Conservation (phyloP, 2,113 vertebrate species). For the Mus musculus region GRCm39 chr10:91353501-91354000, state of each 20-base stretch:
- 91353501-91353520: conserved; percentile 60
- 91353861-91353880: not conserved
- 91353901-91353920: not conserved
- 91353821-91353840: conserved; percentile 8
- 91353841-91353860: conserved; percentile 53
- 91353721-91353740: conserved; percentile 1
- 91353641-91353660: not conserved
- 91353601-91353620: conserved; percentile 35
- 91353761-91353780: conserved; percentile 45
- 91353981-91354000: not conserved
- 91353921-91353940: not conserved
- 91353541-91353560: rapidly evolving
- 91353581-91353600: conserved; percentile 45
- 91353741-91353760: not conserved
- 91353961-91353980: not conserved
- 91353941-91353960: not conserved
- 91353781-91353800: conserved; percentile 48
- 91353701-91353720: not conserved
- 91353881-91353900: not conserved
- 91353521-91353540: conserved; percentile 33
- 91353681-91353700: not conserved
- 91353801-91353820: not conserved
- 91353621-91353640: not conserved
- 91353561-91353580: not conserved
- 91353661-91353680: conserved; percentile 10